Conservation (phyloP, 1,140 invertebrate genomes). For the Zaprionus tsacasi region DNA sequence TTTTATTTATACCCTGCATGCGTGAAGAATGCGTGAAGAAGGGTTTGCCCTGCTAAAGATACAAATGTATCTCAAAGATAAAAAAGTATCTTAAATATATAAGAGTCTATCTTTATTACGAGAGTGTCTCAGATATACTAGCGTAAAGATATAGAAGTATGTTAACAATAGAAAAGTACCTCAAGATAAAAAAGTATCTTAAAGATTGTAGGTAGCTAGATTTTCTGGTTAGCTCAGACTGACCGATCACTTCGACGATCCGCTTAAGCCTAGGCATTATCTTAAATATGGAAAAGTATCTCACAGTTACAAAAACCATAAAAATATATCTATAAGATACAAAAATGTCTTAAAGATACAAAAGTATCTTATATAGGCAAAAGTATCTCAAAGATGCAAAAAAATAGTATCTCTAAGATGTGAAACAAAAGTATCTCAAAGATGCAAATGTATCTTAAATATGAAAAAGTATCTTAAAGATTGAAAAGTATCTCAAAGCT, state of each 20-base stretch:
- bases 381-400: not conserved
- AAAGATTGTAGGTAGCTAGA: no score
- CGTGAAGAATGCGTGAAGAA: not conserved
- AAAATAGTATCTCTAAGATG: no score
- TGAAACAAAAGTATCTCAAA: not conserved
- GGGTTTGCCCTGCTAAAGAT: not conserved
- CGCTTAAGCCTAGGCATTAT: not conserved
- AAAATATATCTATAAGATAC: no score
- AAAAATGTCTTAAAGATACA: not conserved
- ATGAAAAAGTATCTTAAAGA: no score
- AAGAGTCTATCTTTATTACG: no score
- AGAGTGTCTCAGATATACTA: not conserved
- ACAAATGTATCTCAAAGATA: not conserved
- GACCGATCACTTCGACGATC: no score
- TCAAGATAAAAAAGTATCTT: no score
- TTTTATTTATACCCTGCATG: conserved; percentile 31
- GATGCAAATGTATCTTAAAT: not conserved
- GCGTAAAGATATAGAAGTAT: no score
- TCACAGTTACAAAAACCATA: not conserved
- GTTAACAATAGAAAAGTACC: not conserved
- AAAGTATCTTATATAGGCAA: not conserved
- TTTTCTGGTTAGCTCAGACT: no score
- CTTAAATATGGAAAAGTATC: not conserved
- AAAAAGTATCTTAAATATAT: not conserved
- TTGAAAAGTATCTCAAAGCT: no score